Evolutionary conservation across 64 coral and sea anemone genomes (phyloP), one percentile per base, ranked within the genome.

Genomic region (Stichodactyla mertensii): DNA sequence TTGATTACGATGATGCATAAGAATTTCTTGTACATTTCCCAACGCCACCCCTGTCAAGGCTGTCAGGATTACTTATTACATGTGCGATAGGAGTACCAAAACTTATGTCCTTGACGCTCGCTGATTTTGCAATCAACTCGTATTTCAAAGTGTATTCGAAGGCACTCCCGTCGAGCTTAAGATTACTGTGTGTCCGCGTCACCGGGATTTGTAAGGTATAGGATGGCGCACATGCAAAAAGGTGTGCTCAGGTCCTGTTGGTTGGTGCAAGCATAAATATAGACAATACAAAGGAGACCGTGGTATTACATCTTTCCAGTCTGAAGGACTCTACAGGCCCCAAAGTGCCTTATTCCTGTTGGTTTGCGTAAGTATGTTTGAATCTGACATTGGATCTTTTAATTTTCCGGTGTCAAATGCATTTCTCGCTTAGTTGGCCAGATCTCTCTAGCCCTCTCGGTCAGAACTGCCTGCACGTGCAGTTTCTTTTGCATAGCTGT

Each of bases 281-380:
- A 91, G 84, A 55, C 55, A 91, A 64, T 91, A 78, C 24, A 90
- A 90, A 85, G 89, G 89, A 55, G 89, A 90, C 66, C 89, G 66
- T 78, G 66, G 89, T 8, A 67, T 84, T 54, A 90, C 89, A 85
- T 85, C 31, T 60, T 7, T 85, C 69, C 89, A 90, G 54, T 90
- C 83, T 51, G 70, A 85, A 78, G 89, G 26, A 58, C 64, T 90
- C 20, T 90, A 78, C 82, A 31, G 56, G 82, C 82, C 86, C 15
- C 89, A 18, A 90, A 90, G 54, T 64, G 51, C 16, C 52, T 85
- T 62, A 51, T 90, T 83, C 89, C 82, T 90, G 83, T 85, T 90
- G 82, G 82, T 66, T 55, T 4, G 22, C 82, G 61, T 85, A 57
- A 89, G 88, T 90, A 15, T 23, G n/a, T 8, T 64, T 64, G 16